Conservation (phyloP, 2,113 vertebrate species). For the Pelecanus crispus region DNA sequence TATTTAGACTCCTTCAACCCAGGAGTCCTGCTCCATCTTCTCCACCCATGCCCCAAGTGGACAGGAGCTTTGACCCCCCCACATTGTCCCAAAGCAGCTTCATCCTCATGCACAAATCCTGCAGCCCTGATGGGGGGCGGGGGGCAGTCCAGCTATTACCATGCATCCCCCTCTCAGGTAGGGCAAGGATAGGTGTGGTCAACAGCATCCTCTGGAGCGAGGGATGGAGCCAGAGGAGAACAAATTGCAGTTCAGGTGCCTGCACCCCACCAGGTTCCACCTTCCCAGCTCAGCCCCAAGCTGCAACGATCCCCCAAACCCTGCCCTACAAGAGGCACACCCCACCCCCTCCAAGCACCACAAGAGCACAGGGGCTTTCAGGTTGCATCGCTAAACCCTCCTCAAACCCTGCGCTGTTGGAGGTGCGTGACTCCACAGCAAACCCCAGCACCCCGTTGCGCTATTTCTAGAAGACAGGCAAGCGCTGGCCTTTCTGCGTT, state of each 20-base stretch:
- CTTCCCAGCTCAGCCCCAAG: background rate
- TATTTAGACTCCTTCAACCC: no score
- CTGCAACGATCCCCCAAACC: background rate
- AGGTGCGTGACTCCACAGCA: background rate
- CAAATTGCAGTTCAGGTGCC: background rate
- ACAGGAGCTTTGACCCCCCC: background rate
- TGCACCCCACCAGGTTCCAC: background rate
- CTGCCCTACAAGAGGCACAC: background rate
- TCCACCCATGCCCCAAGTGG: no score
- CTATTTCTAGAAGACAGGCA: background rate
- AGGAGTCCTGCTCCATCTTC: no score
- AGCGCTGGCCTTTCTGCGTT: background rate
- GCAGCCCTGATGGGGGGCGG: accelerated
- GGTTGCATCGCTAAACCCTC: background rate
- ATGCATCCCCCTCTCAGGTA: no score
- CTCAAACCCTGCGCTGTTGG: background rate
- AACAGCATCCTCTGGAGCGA: background rate
- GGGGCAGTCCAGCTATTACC: background rate
- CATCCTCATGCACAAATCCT: background rate
- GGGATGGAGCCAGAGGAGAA: background rate
- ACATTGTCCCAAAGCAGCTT: background rate
- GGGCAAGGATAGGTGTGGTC: background rate
- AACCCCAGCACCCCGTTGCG: background rate
- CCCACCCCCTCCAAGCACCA: background rate
- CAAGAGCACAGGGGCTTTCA: background rate